Percentiles rank a stretch among this genome's conserved stretches.
These are phyloP conservation scores for Scaptodrosophila latifasciaeformis DNA, from an alignment of 2,888 invertebrate species.

Conservation along the genomic window DNA sequence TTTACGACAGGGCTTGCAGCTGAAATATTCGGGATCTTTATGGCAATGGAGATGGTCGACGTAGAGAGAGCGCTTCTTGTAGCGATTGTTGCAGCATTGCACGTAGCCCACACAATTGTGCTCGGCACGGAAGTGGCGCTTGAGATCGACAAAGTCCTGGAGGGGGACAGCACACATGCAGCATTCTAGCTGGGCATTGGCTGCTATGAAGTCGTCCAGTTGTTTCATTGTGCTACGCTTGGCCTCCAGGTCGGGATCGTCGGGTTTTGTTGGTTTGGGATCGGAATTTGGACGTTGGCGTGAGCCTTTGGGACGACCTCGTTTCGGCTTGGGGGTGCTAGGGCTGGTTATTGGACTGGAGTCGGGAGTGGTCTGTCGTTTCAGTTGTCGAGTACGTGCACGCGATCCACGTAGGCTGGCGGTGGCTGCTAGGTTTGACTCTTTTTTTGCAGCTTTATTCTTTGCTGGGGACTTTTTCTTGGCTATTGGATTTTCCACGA, in stretches of 20 bases:
- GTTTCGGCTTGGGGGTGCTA: too few relatives aligned
- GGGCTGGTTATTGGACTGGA: too few relatives aligned
- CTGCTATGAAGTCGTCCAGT: conserved; percentile 58
- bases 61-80: conserved; percentile 55
- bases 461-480: conserved; percentile 23
- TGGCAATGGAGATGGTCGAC: conserved; percentile 64
- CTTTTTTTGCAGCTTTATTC: conserved; percentile 9
- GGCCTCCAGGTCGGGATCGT: conserved; percentile 30
- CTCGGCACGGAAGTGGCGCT: conserved; percentile 52
- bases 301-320: conserved; percentile 49
- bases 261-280: conserved; percentile 11
- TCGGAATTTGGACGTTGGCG: conserved; percentile 1
- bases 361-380: conserved; percentile 33
- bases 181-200: conserved; percentile 55
- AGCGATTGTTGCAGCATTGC: conserved; percentile 62
- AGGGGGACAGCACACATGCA: conserved; percentile 48
- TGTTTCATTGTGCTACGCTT: conserved; percentile 55
- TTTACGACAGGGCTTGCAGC: conserved; percentile 51
- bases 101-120: conserved; percentile 59
- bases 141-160: conserved; percentile 48
- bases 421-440: background rate
- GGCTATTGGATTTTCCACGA: too few relatives aligned
- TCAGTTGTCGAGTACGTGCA: conserved; percentile 41
- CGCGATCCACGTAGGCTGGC: conserved; percentile 41
- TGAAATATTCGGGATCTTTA: conserved; percentile 61